These are phyloP conservation scores for Gnatocerus cornutus DNA, from an alignment of 2,888 invertebrate species.

Conservation along the genomic window DNA sequence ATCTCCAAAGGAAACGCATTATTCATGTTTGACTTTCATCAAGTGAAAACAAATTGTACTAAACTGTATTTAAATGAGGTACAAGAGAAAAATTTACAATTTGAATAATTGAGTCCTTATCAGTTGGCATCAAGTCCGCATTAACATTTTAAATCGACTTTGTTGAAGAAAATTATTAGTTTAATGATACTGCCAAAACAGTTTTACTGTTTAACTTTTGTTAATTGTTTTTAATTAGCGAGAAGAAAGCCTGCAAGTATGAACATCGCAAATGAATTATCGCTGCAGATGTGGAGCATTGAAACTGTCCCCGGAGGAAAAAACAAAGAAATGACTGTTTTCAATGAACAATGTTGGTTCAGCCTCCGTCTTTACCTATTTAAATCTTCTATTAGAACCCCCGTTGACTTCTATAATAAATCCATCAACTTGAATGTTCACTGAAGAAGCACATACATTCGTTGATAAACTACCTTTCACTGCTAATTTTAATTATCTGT, in stretches of 20 bases:
- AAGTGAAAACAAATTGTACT: conserved; percentile 32
- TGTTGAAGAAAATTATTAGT: conserved; percentile 10
- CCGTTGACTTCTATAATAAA: conserved; percentile 2
- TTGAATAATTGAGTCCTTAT: conserved; percentile 28
- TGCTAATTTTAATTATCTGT: neutral
- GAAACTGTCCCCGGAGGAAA: neutral
- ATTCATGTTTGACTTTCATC: conserved; percentile 32
- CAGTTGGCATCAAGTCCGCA: conserved; percentile 17
- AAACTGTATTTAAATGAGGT: conserved; percentile 32
- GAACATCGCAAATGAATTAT: too few relatives aligned
- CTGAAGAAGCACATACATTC: conserved; percentile 11
- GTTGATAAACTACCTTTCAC: conserved; percentile 29
- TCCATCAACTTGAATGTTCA: conserved; percentile 18
- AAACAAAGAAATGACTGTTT: neutral
- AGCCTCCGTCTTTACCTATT: too few relatives aligned
- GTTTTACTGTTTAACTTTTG: conserved; percentile 9
- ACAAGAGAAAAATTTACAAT: conserved; percentile 34
- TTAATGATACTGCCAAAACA: conserved; percentile 18
- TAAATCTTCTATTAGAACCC: neutral
- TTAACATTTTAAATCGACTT: conserved; percentile 29
- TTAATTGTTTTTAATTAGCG: conserved; percentile 24
- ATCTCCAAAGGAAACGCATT: conserved; percentile 14
- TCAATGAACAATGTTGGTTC: too few relatives aligned
- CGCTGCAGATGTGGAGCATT: too few relatives aligned
- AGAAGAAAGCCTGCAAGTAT: conserved; percentile 7